Evolutionary conservation across 2,797 vertebrate species (phyloP), one percentile per base, ranked within the genome.

Genomic region (Lindbergichthys nudifrons): DNA sequence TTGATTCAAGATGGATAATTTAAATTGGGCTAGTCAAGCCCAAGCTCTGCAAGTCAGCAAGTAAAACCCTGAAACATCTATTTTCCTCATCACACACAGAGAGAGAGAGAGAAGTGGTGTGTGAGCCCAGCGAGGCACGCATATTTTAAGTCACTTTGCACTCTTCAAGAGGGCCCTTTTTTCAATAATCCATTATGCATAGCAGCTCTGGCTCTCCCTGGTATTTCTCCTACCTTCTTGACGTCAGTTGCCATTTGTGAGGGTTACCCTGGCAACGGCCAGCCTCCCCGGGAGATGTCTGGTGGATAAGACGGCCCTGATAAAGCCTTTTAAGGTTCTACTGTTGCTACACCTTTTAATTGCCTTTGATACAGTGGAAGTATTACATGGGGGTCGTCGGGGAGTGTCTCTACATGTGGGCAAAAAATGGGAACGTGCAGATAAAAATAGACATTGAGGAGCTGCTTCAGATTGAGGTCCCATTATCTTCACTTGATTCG

Each of bases 181-280:
- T 87, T 92, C 94, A 93, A 95, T 94, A 92, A 95, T 96, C 93
- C 95, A 94, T 96, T 96, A 96, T 96, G 92, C 94, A 95, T 93
- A 91, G 87, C 87, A 90, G 94, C 91, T 94, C 90, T 80, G 89
- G 90, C 90, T 95, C 95, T 93, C 93, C 89, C 94, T 95, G 92
- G 93, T 94, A 95, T 93, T 95, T 95, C 94, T 95, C 95, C 95
- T 94, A 94, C 92, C 95, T 95, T 94, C 94, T 95, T 97, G 96
- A 97, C 91, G 94, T 97, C 96, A 97, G 92, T 93, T 96, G 95
- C 95, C 96, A 95, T 96, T 97, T 96, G 94, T 96, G 92, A 94
- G 91, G 89, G 96, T 97, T 97, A 94, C 96, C 96, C 91, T 91
- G 94, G 96, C 94, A 96, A 97, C 96, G 92, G 94, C 95, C 93